Conservation (phyloP, 37 sponge, comb jelly and placozoan species). For the Spongia lamella region DNA sequence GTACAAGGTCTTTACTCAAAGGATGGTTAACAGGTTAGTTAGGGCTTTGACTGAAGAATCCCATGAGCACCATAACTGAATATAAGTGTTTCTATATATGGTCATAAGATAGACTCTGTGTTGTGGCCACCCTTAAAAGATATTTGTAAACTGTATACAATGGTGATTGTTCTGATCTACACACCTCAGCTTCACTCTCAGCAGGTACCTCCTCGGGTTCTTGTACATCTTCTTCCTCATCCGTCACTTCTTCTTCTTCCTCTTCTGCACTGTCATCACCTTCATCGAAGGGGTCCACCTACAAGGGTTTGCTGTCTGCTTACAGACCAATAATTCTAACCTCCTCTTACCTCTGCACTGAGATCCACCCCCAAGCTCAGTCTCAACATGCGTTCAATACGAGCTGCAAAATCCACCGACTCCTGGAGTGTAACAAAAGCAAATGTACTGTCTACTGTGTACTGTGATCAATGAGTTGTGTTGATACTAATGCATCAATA, state of each 20-base stretch:
- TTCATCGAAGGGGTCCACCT: background rate
- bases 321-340: background rate
- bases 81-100: too few relatives aligned
- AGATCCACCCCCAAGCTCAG: constrained; percentile 80
- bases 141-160: too few relatives aligned
- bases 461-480: too few relatives aligned
- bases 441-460: too few relatives aligned
- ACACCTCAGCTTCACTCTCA: constrained; percentile 2
- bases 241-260: constrained; percentile 43
- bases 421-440: constrained; percentile 37
- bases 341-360: constrained; percentile 54
- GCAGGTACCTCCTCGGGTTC: constrained; percentile 43
- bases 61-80: too few relatives aligned
- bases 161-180: too few relatives aligned
- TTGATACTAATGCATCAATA: too few relatives aligned
- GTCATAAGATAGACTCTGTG: too few relatives aligned
- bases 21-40: too few relatives aligned
- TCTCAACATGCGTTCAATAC: constrained; percentile 94
- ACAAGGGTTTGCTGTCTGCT: background rate
- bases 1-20: too few relatives aligned
- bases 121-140: too few relatives aligned
- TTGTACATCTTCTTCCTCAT: constrained; percentile 48
- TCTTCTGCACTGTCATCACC: constrained; percentile 17
- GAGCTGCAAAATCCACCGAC: constrained; percentile 80
- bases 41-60: too few relatives aligned